Base-by-base conservation (phyloP, 2,797 vertebrate genomes). In the Aldrovandia affinis region DNA sequence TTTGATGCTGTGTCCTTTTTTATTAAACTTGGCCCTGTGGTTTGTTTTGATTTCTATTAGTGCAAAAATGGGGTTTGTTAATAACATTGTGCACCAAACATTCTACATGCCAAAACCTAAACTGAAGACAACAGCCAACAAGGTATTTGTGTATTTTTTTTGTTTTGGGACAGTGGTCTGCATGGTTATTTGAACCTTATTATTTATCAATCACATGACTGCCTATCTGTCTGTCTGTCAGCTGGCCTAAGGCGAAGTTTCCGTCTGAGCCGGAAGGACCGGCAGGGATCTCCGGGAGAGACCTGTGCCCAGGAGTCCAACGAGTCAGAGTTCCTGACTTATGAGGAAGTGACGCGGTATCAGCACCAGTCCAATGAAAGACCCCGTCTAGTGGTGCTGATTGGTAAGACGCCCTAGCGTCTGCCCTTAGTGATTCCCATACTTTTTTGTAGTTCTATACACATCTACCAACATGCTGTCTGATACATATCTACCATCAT, bases 221-320 rank as follows among this genome's bases (percentile, higher is more conserved):
- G 39, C 73, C 2, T 86, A 54, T 87, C 39, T 87, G 0, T 18
- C 8, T 55, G 79, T 22, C 54, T 81, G 10, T 0, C 91, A 99
- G 98, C 97, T 85, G 97, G 97, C 10, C 94, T 97, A 59, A 95
- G 97, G 52, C 95, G 97, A 90, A 98, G 97, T 91, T 97, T 98
- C 81, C 93, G 96, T 15, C 84, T 96, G 0, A 96, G 95, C 85
- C 95, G 95, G 42, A 97, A 96, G 47, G 96, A 97, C 83, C 95
- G 94, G 0, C 95, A 94, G 2, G 91, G 85, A 63, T 94, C 87
- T 0, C 86, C 82, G 0, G 94, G 85, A 59, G 97, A 98, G 4
- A 90, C 93, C 15, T 95, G 90, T 22, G 87, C 87, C 2, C 87
- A 91, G 0, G 90, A 95, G 0, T 88, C 89, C 44, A 84, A 84